These are phyloP conservation scores for Ceratina calcarata DNA, from an alignment of 1,140 invertebrate genomes.

Conservation along the genomic window DNA sequence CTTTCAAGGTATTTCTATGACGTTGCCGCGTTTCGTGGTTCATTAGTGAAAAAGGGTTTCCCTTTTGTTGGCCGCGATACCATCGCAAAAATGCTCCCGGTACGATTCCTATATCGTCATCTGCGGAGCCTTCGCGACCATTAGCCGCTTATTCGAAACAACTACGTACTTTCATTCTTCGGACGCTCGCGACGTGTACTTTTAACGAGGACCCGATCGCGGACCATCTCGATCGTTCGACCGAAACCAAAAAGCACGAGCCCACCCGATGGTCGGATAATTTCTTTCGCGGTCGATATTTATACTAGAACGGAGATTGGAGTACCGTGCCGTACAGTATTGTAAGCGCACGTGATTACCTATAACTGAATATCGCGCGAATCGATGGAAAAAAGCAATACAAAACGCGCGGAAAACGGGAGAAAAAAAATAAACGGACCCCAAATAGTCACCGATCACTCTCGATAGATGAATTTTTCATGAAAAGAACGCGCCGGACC, in stretches of 20 bases:
- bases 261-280: background rate
- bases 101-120: conserved; percentile 50
- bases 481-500: background rate
- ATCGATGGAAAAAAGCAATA: no score
- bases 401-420: no score
- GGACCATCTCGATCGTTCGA: conserved; percentile 18
- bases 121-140: conserved; percentile 50
- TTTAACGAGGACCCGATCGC: conserved; percentile 33
- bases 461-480: background rate
- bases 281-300: no score
- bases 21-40: conserved; percentile 67
- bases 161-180: conserved; percentile 17
- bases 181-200: conserved; percentile 36
- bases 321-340: background rate
- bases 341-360: background rate
- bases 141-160: conserved; percentile 57
- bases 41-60: conserved; percentile 67
- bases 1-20: conserved; percentile 68
- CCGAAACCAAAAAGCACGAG: background rate
- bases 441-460: background rate
- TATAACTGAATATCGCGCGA: no score
- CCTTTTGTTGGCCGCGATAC: conserved; percentile 59
- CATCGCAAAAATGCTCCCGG: conserved; percentile 52
- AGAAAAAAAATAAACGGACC: background rate
- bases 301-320: background rate